Evolutionary conservation across 2,113 vertebrate species (phyloP).

Genomic region (Mesoclemmys tuberculata): DNA sequence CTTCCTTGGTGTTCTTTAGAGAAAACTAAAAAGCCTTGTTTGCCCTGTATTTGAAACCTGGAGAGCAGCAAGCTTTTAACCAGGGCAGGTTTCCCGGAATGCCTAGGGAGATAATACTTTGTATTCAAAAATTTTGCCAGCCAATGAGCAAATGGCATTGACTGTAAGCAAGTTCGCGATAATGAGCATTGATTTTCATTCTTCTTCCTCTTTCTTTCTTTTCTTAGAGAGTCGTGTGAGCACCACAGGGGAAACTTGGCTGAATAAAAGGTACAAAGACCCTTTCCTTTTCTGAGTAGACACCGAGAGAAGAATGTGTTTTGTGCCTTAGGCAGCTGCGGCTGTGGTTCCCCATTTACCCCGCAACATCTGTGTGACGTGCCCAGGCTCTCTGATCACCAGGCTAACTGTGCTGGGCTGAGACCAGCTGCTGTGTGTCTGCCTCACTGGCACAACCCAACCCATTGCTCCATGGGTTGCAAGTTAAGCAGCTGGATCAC

Average conservation of each 20-base stretch:
- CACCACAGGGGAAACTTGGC: slow-evolving; percentile 67
- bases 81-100: background rate
- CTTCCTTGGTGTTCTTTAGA: rapidly evolving
- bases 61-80: rapidly evolving
- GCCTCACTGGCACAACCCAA: background rate
- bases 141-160: background rate
- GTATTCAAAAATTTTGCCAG: background rate
- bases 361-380: background rate
- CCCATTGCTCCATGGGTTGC: background rate
- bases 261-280: slow-evolving; percentile 72
- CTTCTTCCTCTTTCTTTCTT: slow-evolving; percentile 58
- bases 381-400: background rate
- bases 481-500: background rate
- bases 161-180: background rate
- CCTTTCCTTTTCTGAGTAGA: background rate
- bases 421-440: background rate
- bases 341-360: background rate
- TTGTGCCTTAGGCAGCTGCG: background rate
- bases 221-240: slow-evolving; percentile 62
- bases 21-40: background rate
- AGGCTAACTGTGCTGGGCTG: rapidly evolving
- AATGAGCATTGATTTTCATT: slow-evolving; percentile 50
- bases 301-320: background rate
- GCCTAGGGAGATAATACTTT: rapidly evolving
- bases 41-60: rapidly evolving